Conservation (phyloP, 2,113 vertebrate species). For the Carollia perspicillata region DNA sequence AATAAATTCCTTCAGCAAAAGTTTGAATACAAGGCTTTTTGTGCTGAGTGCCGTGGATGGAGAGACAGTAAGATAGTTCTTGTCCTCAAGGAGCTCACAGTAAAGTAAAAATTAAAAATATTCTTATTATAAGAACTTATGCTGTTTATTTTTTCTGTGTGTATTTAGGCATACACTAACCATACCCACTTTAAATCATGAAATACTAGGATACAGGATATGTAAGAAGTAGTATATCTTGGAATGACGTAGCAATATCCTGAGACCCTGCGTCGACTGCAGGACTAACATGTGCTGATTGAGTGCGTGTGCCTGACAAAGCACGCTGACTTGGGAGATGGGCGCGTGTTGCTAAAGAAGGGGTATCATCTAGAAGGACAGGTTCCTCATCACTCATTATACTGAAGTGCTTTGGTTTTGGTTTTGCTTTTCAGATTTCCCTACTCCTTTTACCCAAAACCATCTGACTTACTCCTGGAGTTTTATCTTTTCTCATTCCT, state of each 20-base stretch:
- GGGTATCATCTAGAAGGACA: not conserved
- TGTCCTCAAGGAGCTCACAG: not conserved
- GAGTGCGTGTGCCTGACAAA: not conserved
- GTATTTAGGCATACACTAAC: not conserved
- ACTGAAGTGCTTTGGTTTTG: not conserved
- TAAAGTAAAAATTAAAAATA: constrained; percentile 19
- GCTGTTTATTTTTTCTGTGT: constrained; percentile 3
- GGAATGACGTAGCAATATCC: not conserved
- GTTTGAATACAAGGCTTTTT: constrained; percentile 7
- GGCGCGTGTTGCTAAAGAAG: not conserved
- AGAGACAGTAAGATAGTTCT: not conserved
- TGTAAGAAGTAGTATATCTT: not conserved
- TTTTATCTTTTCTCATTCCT: not conserved
- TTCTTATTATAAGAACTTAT: not conserved
- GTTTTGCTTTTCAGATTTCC: not conserved
- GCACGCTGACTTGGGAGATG: not conserved
- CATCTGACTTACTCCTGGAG: not conserved
- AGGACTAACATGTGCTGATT: not conserved
- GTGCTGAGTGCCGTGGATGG: not conserved
- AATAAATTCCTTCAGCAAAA: constrained; percentile 7
- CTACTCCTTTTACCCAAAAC: not conserved
- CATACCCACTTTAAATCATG: not conserved
- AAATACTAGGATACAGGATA: not conserved
- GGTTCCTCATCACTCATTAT: constrained; percentile 9
- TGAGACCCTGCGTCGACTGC: not conserved